A percentile compares a stretch with the other conserved stretches of the same genome.
These are phyloP conservation scores for Ameiurus melas DNA, from an alignment of 2,113 vertebrate species.

Conservation along the genomic window DNA sequence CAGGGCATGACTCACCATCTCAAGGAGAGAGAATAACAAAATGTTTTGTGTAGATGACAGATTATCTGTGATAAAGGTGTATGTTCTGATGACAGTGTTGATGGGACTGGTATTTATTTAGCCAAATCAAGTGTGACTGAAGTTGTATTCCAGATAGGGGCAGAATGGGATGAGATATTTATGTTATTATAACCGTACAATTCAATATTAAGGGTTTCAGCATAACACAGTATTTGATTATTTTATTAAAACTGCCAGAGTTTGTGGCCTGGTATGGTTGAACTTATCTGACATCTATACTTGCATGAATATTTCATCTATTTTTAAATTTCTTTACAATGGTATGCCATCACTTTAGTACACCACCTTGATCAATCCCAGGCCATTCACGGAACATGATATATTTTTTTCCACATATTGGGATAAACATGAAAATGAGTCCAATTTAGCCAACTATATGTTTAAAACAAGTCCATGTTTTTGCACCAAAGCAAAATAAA, in stretches of 20 bases:
- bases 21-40: conserved; percentile 11
- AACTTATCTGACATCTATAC: not conserved
- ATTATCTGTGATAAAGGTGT: not conserved
- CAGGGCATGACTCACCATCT: conserved; percentile 37
- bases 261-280: not conserved
- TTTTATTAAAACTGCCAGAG: not conserved
- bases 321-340: not conserved
- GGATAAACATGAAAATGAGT: not conserved
- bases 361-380: not conserved
- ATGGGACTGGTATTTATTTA: conserved; percentile 5
- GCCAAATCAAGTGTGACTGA: not conserved
- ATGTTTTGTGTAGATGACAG: conserved; percentile 17
- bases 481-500: conserved; percentile 79
- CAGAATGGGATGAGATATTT: not conserved
- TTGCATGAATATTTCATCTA: not conserved
- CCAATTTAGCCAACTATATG: conserved; percentile 76
- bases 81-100: conserved; percentile 7
- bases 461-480: conserved; percentile 79
- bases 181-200: not conserved
- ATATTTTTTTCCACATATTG: not conserved
- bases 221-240: not conserved
- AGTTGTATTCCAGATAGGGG: not conserved
- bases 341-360: not conserved
- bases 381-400: not conserved
- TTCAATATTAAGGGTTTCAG: not conserved